These are phyloP conservation scores for Eulemur rubriventer DNA, from an alignment of 2,797 vertebrate genomes.

Conservation along the genomic window DNA sequence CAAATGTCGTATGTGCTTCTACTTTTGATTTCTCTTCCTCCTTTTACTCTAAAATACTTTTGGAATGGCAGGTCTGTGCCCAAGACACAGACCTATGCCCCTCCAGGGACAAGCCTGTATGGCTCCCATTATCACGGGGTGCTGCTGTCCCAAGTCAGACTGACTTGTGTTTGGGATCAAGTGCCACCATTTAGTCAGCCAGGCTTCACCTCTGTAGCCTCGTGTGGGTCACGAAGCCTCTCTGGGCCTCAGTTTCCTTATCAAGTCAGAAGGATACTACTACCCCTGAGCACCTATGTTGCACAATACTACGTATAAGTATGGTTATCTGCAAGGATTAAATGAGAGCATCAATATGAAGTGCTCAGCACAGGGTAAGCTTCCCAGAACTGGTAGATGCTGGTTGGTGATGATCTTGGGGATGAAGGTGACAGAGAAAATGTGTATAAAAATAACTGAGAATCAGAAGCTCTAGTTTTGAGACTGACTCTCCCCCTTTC, in stretches of 20 bases:
- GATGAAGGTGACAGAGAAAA: not conserved
- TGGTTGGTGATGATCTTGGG: not conserved
- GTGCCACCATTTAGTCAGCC: not conserved
- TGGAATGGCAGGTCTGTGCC: not conserved
- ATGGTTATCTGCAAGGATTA: not conserved
- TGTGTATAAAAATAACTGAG: not conserved
- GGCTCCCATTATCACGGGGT: not conserved
- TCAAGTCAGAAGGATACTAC: not conserved
- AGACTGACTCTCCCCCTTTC: not conserved
- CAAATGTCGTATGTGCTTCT: not conserved
- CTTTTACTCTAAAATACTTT: not conserved
- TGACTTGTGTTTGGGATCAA: not conserved
- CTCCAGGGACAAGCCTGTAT: not conserved
- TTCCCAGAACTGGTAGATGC: not conserved
- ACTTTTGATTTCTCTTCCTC: slow-evolving; percentile 5
- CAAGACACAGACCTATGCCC: not conserved
- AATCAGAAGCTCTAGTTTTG: not conserved
- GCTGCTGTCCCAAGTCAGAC: not conserved
- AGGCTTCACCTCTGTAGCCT: not conserved
- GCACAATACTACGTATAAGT: not conserved
- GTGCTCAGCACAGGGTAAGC: not conserved
- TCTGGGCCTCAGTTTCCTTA: not conserved
- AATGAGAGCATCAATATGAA: not conserved
- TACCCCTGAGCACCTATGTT: not conserved
- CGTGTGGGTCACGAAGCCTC: not conserved